Percentiles rank a stretch among this genome's conserved stretches.
phyloP scores from a whole-genome alignment of 1,140 invertebrate species.

The Micrasema longulum region DNA sequence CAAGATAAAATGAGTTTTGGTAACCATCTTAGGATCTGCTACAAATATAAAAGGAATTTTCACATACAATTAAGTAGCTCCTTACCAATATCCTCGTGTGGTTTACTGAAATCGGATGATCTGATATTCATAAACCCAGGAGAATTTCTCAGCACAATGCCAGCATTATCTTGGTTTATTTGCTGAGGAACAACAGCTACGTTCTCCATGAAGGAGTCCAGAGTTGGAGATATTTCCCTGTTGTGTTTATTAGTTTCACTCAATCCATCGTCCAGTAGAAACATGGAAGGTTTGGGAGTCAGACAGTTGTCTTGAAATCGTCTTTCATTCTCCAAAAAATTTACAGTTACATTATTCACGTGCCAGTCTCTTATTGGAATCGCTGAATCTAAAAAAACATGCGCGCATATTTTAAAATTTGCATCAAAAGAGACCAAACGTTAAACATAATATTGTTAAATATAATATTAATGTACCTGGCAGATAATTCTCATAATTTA shows the following conservation, averaged over 20 bases:
- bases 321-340: conserved; percentile 13
- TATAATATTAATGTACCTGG: no score
- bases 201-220: conserved; percentile 33
- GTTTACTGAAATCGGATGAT: conserved; percentile 7
- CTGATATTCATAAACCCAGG: conserved; percentile 7
- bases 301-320: conserved; percentile 10
- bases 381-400: conserved; percentile 10
- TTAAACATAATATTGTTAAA: no score
- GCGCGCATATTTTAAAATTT: no score
- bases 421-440: no score
- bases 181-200: conserved; percentile 11
- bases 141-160: background rate
- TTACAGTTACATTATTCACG: conserved; percentile 16
- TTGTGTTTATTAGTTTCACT: conserved; percentile 3
- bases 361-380: conserved; percentile 18
- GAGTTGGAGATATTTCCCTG: background rate
- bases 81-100: background rate
- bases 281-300: background rate
- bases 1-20: no score
- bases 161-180: background rate
- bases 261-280: conserved; percentile 5
- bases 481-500: no score
- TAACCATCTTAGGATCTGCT: no score
- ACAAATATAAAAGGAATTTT: no score
- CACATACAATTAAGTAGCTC: background rate